Percentiles rank a stretch among this genome's conserved stretches.
These are phyloP conservation scores for Netelia fuscicornis DNA, from an alignment of 2,888 invertebrate genomes.

Conservation along the genomic window DNA sequence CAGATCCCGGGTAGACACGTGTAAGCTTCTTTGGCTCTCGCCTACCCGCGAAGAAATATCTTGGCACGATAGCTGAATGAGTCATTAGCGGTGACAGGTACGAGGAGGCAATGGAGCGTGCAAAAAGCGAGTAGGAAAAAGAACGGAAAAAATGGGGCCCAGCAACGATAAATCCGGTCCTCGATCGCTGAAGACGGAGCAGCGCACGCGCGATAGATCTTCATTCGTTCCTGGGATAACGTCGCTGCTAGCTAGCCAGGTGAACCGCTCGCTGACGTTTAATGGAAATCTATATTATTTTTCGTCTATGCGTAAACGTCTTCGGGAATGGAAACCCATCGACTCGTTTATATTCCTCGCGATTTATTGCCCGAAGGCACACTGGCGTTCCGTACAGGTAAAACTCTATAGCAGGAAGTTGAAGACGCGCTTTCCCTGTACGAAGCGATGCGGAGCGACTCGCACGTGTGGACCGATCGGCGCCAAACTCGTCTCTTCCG, in stretches of 20 bases:
- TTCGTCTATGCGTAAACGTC: slow-evolving; percentile 18
- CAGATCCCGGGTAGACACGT: slow-evolving; percentile 1
- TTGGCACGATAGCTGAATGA: slow-evolving; percentile 54
- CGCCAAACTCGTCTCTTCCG: not conserved
- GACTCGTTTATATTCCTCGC: slow-evolving; percentile 43
- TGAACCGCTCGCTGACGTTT: not conserved
- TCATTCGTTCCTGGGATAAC: too few species aligned
- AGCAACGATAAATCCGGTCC: slow-evolving; percentile 35
- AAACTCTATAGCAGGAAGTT: slow-evolving; percentile 60
- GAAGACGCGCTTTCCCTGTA: slow-evolving; percentile 61
- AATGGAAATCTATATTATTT: slow-evolving; percentile 34
- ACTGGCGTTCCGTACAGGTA: not conserved
- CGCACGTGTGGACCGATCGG: not conserved
- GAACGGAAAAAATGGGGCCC: slow-evolving; percentile 7
- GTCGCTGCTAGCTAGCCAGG: too few species aligned
- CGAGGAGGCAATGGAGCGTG: slow-evolving; percentile 26
- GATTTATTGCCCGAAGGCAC: slow-evolving; percentile 41
- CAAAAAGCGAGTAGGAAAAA: slow-evolving; percentile 5
- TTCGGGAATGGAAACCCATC: slow-evolving; percentile 8
- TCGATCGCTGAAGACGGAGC: not conserved
- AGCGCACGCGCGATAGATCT: too few species aligned
- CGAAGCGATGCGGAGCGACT: slow-evolving; percentile 26
- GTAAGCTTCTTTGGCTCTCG: too few species aligned
- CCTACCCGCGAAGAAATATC: not conserved
- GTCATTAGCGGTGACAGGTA: slow-evolving; percentile 68